Conservation (phyloP, 2,888 invertebrate genomes). For the Girardia tigrina region DNA sequence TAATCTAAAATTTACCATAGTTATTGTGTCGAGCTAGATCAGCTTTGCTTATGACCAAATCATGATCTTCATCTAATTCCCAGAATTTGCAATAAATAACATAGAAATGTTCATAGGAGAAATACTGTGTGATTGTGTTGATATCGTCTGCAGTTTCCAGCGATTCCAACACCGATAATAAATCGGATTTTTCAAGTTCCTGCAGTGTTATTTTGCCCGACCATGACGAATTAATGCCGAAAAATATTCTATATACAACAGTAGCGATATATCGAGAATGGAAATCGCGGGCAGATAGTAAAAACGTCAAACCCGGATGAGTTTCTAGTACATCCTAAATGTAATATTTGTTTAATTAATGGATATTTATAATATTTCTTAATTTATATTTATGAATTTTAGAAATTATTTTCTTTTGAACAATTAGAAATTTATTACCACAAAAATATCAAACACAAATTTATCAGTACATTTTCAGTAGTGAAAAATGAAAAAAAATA, state of each 20-base stretch:
- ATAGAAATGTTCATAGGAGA: conserved; percentile 97
- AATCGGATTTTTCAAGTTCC: conserved; percentile 76
- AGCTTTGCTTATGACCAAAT: conserved; percentile 79
- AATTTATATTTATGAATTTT: no score
- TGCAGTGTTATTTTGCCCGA: conserved; percentile 73
- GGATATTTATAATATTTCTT: no score
- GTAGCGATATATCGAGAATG: conserved; percentile 96
- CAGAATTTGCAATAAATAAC: conserved; percentile 99
- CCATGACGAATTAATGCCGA: conserved; percentile 91
- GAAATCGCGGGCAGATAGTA: conserved; percentile 92
- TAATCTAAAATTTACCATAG: conserved; percentile 59
- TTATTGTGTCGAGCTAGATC: conserved; percentile 87
- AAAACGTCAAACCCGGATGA: conserved; percentile 87
- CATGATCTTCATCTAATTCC: conserved; percentile 96
- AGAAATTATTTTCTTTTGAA: no score
- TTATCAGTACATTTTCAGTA: no score
- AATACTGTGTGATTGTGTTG: conserved; percentile 65
- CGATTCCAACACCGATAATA: conserved; percentile 60
- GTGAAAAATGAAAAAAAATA: no score
- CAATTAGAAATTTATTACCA: no score
- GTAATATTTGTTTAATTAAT: background rate
- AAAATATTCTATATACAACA: conserved; percentile 91
- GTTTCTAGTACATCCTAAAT: conserved; percentile 83
- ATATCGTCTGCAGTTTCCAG: conserved; percentile 91
- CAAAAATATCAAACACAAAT: no score